Conservation (phyloP, 1,140 invertebrate genomes). For the Eupristina koningsbergeri region DNA sequence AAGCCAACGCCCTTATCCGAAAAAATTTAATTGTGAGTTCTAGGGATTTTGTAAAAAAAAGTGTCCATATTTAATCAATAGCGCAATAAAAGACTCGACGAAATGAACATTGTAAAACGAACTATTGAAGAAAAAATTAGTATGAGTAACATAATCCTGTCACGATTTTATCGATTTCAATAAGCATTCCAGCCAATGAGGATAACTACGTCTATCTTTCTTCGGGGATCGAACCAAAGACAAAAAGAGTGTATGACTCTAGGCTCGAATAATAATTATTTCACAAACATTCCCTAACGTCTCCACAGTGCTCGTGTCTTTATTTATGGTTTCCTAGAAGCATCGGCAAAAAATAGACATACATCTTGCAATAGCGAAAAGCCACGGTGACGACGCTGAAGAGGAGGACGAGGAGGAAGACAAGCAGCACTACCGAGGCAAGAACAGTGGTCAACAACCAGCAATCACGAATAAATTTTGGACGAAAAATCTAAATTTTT, state of each 20-base stretch:
- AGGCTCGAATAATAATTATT: slow-evolving; percentile 43
- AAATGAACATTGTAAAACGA: too few species aligned
- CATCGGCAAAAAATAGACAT: not conserved
- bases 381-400: not conserved
- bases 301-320: not conserved
- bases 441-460: slow-evolving; percentile 37
- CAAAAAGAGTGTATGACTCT: not conserved
- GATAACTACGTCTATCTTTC: not conserved
- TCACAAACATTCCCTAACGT: slow-evolving; percentile 8
- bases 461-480: slow-evolving; percentile 12
- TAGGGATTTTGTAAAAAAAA: too few species aligned
- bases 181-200: not conserved
- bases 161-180: not conserved
- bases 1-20: too few species aligned
- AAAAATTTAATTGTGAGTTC: too few species aligned
- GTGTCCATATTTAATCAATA: too few species aligned
- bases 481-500: not conserved
- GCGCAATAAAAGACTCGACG: too few species aligned
- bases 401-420: too few species aligned
- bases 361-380: not conserved
- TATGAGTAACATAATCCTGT: too few species aligned
- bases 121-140: too few species aligned
- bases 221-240: not conserved
- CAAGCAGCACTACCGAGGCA: too few species aligned
- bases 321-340: slow-evolving; percentile 36